Base-by-base conservation (phyloP, 2,113 vertebrate genomes). In the Misgurnus mizolepis region DNA sequence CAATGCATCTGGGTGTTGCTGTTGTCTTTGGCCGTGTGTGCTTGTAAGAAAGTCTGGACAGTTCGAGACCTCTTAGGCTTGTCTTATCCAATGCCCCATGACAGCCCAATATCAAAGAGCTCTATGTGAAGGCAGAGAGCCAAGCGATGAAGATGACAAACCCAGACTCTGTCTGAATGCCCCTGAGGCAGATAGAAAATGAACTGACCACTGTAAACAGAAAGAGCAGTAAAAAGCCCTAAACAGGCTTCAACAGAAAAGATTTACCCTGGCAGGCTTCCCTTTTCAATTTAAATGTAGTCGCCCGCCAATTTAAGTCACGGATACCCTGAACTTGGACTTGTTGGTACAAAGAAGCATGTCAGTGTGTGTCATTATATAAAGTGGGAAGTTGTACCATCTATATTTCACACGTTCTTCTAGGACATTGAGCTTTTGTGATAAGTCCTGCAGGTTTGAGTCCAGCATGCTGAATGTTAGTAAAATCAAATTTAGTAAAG, bases 71-170 rank as follows among this genome's bases (percentile, higher is more conserved):
- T 74, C 55, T 74, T 61, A 74, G 71, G 71, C 71, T 74, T 41
- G 7, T 74, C 71, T 74, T 60, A 43, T 61, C n/a, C 71, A 55
- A 74, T 76, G 73, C 45, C 14, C 45, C 73, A 22, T 76, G 73
- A 76, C 73, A 76, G 58, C 58, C 71, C 71, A 61, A 74, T 74
- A 74, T 74, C 40, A 74, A 60, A 74, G 56, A 61, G 71, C 73
- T 64, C 58, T 11, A 49, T 64, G 73, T 39, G 60, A 64, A 76
- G 73, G 73, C 73, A 76, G 41, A 64, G 73, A 15, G 73, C 73
- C 73, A 74, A 73, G 55, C 71, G n/a, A 22, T 60, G 71, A 58
- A 74, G 55, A 74, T 61, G 71, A 73, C 55, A 40, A 73, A 56
- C 70, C 53, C 70, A 49, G 72, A 49, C 72, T 75, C 72, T 34